Base-by-base conservation (phyloP, 37 sponge, comb jelly and placozoan genomes). In the Tethya wilhelma region DNA sequence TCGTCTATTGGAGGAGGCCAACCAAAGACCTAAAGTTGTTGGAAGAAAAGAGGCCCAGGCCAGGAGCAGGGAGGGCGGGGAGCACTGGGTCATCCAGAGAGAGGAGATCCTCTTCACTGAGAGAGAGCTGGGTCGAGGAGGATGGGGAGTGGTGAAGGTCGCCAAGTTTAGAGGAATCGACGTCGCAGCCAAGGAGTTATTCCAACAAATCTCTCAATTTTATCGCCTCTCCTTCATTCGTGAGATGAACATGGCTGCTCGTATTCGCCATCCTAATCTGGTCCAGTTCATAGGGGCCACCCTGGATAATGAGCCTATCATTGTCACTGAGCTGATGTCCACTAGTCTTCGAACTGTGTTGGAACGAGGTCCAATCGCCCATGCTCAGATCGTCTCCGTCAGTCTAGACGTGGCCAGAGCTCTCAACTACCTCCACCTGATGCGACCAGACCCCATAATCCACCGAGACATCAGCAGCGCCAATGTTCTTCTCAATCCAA, bases 401-500 rank as follows among this genome's bases (percentile, higher is more conserved):
- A 42, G 71, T 32, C 28, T 63, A 26, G 82, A 87, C 29, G 70
- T 87, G 12, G 77, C 82, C 56, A 26, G 71, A n/a, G 88, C 88
- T 31, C 78, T 87, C 31, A 80, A 75, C 64, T 92, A 87, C 77
- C 80, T 92, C 53, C 93, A 92, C 69, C 56, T 62, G 22, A 79
- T 79, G 69, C 57, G 31, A 5, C 87, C 92, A 23, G 71, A 78
- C 44, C 92, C 92, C 2, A 84, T 92, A 38, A 84, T 92, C 46
- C 93, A 92, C 58, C 77, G 93, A 30, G 85, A 92, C 67, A 74
- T 92, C 77, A 92, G 85, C 66, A 92, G 87, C 56, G 70, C 80
- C 69, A 92, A 87, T 56, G 88, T 92, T 7, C 72, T 92, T 4
- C 77, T 92, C 29, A 34, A 84, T 37, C 63, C 88, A 4, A 30